A percentile compares a stretch with the other conserved stretches of the same genome.
Conservation (phyloP, 2,888 invertebrate species). For the Hypomecis atomaria region DNA sequence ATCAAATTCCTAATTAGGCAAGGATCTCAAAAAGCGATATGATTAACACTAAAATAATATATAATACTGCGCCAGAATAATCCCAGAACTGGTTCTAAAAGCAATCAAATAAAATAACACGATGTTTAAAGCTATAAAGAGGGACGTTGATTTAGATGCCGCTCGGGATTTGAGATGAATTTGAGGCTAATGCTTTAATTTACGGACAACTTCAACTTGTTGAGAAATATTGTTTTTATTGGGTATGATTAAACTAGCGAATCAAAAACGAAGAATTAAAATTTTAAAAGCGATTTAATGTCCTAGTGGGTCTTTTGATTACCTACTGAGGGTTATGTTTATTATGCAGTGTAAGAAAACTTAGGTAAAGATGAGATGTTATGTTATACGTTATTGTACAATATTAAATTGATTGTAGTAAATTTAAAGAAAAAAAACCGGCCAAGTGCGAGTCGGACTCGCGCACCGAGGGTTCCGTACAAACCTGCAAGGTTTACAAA, state of each 20-base stretch:
- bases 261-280: neutral
- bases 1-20: neutral
- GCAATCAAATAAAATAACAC: conserved; percentile 56
- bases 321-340: no score
- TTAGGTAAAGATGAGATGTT: no score
- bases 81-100: conserved; percentile 51
- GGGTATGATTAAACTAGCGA: neutral
- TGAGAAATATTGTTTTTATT: conserved; percentile 9
- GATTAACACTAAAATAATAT: conserved; percentile 18
- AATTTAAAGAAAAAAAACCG: no score
- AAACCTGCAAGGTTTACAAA: no score
- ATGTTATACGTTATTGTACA: no score
- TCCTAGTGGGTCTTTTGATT: no score
- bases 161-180: conserved; percentile 40
- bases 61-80: conserved; percentile 31
- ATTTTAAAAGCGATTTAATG: no score
- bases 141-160: conserved; percentile 54
- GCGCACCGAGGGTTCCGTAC: no score
- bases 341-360: no score
- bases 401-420: no score
- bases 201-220: conserved; percentile 16
- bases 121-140: conserved; percentile 65
- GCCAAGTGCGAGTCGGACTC: no score
- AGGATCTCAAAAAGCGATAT: neutral
- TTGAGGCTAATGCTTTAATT: conserved; percentile 59